Percentiles rank a stretch among this genome's conserved stretches.
phyloP scores from a whole-genome alignment of 2,113 vertebrate genomes.

The Clarias magur region DNA sequence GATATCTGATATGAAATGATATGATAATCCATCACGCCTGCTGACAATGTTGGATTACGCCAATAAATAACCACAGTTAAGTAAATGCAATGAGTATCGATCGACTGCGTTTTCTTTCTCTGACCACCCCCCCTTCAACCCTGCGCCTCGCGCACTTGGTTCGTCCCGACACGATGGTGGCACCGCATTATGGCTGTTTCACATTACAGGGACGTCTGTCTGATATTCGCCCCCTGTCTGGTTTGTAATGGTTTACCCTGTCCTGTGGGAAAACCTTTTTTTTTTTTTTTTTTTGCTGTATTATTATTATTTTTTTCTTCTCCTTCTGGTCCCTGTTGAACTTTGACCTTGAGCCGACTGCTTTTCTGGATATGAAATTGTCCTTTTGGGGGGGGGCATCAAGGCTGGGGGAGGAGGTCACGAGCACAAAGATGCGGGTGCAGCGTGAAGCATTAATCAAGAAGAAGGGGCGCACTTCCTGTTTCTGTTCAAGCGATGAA shows the following conservation, averaged over 20 bases:
- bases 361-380: constrained; percentile 68
- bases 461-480: background rate
- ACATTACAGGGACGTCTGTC: constrained; percentile 59
- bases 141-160: constrained; percentile 39
- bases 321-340: constrained; percentile 62
- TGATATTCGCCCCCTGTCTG: constrained; percentile 67
- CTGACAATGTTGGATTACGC: constrained; percentile 12
- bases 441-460: background rate
- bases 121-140: constrained; percentile 5
- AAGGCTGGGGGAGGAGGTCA: constrained; percentile 29
- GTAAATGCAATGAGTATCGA: constrained; percentile 32
- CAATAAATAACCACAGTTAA: constrained; percentile 39
- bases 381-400: constrained; percentile 36
- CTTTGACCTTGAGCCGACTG: constrained; percentile 67
- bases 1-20: background rate
- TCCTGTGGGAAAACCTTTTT: constrained; percentile 59
- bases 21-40: constrained; percentile 8
- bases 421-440: constrained; percentile 31
- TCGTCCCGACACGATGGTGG: constrained; percentile 30
- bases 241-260: constrained; percentile 61
- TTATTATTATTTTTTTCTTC: background rate
- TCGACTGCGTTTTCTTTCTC: constrained; percentile 18
- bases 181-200: constrained; percentile 52
- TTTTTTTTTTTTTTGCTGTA: background rate
- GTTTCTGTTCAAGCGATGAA: background rate